Evolutionary conservation across 2,113 vertebrate genomes (phyloP).

Genomic region (Arothron firmamentum): DNA sequence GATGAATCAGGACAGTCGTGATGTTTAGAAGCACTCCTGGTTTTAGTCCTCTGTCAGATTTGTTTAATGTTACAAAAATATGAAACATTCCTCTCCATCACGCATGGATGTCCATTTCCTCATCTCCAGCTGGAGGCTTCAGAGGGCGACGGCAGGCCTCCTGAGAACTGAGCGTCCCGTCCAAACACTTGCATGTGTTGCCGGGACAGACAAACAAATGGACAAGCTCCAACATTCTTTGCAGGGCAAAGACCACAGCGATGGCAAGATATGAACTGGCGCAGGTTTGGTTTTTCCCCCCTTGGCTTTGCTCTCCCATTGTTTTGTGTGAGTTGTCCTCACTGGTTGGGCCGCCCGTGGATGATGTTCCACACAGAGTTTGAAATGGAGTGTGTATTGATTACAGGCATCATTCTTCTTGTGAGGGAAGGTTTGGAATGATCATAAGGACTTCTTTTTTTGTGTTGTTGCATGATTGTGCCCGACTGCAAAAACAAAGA

Average conservation of each 20-base stretch:
- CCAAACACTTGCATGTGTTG: slow-evolving; percentile 44
- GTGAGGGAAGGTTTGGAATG: slow-evolving; percentile 26
- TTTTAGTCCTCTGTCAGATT: too few relatives aligned
- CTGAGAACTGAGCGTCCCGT: slow-evolving; percentile 28
- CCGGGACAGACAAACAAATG: slow-evolving; percentile 38
- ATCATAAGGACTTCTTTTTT: slow-evolving; percentile 40
- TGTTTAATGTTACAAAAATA: too few relatives aligned
- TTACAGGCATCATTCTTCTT: slow-evolving; percentile 23
- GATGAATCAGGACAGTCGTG: too few relatives aligned
- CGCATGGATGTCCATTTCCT: slow-evolving; percentile 23
- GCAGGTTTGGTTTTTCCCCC: slow-evolving; percentile 22
- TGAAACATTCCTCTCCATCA: too few relatives aligned
- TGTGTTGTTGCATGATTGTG: slow-evolving; percentile 45
- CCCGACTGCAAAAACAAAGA: slow-evolving; percentile 49
- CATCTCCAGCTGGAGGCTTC: slow-evolving; percentile 31
- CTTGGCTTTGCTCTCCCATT: slow-evolving; percentile 25
- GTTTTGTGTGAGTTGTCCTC: slow-evolving; percentile 26
- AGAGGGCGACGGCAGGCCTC: slow-evolving; percentile 38
- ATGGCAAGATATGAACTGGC: slow-evolving; percentile 44
- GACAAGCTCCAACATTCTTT: slow-evolving; percentile 39
- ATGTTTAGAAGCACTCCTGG: too few relatives aligned
- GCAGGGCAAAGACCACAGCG: slow-evolving; percentile 39
- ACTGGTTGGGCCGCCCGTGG: slow-evolving; percentile 22
- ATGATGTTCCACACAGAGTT: slow-evolving; percentile 37
- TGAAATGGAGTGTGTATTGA: slow-evolving; percentile 34